Conservation (phyloP, 2,888 invertebrate genomes). For the Leucophora obtusa region DNA sequence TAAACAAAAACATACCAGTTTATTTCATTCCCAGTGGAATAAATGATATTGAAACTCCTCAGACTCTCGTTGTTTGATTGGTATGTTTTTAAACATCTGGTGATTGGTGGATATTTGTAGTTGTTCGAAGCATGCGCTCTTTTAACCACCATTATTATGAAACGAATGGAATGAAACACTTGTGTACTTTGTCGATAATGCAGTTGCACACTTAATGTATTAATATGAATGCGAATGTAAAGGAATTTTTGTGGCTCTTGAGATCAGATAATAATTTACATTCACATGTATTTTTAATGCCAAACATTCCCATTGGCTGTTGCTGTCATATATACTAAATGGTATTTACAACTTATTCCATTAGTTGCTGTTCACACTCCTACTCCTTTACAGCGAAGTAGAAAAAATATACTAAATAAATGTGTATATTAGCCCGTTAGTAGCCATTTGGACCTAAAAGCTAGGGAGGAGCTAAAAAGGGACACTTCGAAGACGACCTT, state of each 20-base stretch:
- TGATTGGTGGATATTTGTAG: slow-evolving; percentile 62
- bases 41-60: slow-evolving; percentile 26
- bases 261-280: slow-evolving; percentile 25
- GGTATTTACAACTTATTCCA: slow-evolving; percentile 31
- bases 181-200: slow-evolving; percentile 20
- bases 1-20: neutral
- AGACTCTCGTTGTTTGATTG: slow-evolving; percentile 67
- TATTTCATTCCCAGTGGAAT: slow-evolving; percentile 4
- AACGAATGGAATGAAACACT: slow-evolving; percentile 33
- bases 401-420: neutral
- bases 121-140: slow-evolving; percentile 51
- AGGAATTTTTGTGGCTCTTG: slow-evolving; percentile 27
- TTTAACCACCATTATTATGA: slow-evolving; percentile 47
- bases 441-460: neutral
- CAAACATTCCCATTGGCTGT: slow-evolving; percentile 48
- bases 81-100: slow-evolving; percentile 48
- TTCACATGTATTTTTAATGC: slow-evolving; percentile 32
- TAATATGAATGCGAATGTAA: neutral
- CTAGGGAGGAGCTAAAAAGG: slow-evolving; percentile 33
- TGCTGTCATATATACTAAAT: slow-evolving; percentile 7
- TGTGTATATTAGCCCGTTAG: neutral
- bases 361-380: slow-evolving; percentile 9
- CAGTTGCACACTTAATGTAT: slow-evolving; percentile 6
- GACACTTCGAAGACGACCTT: neutral
- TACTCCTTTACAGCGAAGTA: neutral